Evolutionary conservation across 2,113 vertebrate genomes (phyloP).

Genomic region (Calyptomena viridis): DNA sequence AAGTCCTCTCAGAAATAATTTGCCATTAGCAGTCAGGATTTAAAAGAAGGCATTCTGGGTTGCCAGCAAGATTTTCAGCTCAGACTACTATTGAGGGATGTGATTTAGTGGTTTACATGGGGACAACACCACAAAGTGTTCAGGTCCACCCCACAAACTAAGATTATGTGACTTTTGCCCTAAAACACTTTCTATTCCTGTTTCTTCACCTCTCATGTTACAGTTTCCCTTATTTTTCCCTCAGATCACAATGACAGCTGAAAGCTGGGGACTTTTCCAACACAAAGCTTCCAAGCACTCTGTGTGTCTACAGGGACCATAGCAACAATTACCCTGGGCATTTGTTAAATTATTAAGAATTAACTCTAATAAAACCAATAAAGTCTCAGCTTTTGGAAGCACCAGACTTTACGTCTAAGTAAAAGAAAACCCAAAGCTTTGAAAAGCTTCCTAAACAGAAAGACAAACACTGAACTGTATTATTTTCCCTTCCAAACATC

Average conservation of each 20-base stretch:
- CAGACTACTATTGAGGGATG: not conserved
- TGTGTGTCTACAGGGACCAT: not conserved
- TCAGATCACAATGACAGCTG: not conserved
- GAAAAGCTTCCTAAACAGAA: not conserved
- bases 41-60: not conserved
- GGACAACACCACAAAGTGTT: not conserved
- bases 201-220: not conserved
- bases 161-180: not conserved
- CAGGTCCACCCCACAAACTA: not conserved
- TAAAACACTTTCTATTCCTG: not conserved
- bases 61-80: not conserved
- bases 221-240: not conserved
- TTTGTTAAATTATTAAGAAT: not conserved
- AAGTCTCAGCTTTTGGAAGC: not conserved
- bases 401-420: not conserved
- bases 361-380: not conserved
- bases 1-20: not conserved
- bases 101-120: not conserved
- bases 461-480: not conserved
- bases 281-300: not conserved
- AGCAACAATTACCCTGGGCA: not conserved
- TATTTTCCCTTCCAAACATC: constrained; percentile 15
- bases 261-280: not conserved
- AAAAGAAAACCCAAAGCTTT: not conserved
- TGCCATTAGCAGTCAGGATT: not conserved